Evolutionary conservation across 2,888 invertebrate species (phyloP), one percentile per base, ranked within the genome.

Genomic region (Metopia argyrocephala): DNA sequence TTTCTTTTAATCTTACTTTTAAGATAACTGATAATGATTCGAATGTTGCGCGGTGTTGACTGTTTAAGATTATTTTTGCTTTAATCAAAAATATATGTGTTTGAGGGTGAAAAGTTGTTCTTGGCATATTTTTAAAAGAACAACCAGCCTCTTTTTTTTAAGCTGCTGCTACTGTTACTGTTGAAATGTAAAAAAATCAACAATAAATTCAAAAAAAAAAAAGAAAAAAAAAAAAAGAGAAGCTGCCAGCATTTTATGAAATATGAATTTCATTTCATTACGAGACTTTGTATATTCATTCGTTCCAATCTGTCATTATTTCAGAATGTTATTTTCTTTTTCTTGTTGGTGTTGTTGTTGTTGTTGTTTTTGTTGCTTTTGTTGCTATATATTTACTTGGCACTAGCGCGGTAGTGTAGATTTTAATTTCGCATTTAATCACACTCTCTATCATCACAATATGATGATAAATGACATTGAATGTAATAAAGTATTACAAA

Each of bases 251-350:
- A 68, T 64, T 78, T 74, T 56, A 18, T 57, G n/a, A n/a, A 74
- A 57, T 64, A 56, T 74, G 73, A 68, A 74, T 64, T 78, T 73
- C 48, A 73, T 68, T 73, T 68, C 50, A 78, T 73, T 74, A 57
- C 27, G 52, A 52, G 48, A 31, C 2, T 2, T 9, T 31, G 7
- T 12, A 7, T 2, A 65, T 74, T 57, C 45, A 66, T 61, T 52
- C 52, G 6, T 66, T 45, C 27, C 52, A 38, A 20, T 61, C 7
- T 74, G 31, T 48, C 23, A 23, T 71, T 50, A 62, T 64, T n/a
- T n/a, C n/a, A n/a, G n/a, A n/a, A n/a, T n/a, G n/a, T n/a, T 74
- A 54, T 71, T 56, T 56, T 38, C 15, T 5, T 31, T 54, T 56
- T 46, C n/a, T 25, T 27, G 50, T 25, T 50, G 3, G 2, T 21